Conservation (phyloP, 2,797 vertebrate species). For the Chaetophractus vellerosus region DNA sequence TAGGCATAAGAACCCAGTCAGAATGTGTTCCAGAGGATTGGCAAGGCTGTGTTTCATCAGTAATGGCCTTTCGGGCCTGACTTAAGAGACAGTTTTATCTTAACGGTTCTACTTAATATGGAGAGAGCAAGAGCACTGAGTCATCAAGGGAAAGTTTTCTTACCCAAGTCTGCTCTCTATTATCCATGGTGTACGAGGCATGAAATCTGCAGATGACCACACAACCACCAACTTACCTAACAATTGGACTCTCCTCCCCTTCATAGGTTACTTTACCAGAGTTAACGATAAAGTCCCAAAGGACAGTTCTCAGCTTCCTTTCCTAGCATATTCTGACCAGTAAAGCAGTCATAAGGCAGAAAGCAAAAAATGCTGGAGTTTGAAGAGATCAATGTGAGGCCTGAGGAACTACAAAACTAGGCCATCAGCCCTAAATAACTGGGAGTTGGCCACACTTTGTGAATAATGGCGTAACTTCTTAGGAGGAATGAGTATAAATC, state of each 20-base stretch:
- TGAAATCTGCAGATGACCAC: not conserved
- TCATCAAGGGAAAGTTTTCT: constrained; percentile 51
- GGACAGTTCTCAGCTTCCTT: not conserved
- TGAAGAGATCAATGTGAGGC: constrained; percentile 2
- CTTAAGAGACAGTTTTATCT: constrained; percentile 13
- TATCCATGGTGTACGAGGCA: not conserved
- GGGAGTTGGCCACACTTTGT: constrained; percentile 30
- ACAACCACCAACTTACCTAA: not conserved
- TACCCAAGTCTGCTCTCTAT: not conserved
- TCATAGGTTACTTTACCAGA: not conserved
- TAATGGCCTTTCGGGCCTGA: not conserved
- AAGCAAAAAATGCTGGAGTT: not conserved
- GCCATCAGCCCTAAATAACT: constrained; percentile 5
- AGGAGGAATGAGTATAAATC: not conserved
- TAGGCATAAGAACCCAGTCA: constrained; percentile 17
- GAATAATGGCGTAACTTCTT: not conserved
- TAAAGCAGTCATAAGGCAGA: constrained; percentile 5
- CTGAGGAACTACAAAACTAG: constrained; percentile 9
- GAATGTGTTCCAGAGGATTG: not conserved
- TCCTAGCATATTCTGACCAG: not conserved
- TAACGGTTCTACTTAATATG: not conserved
- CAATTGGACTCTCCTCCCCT: not conserved
- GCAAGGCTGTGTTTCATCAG: constrained; percentile 2
- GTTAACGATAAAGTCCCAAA: not conserved
- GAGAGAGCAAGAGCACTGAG: not conserved